Evolutionary conservation across 2,797 vertebrate species (phyloP), one percentile per base, ranked within the genome.

Genomic region (Clarias fuscus): DNA sequence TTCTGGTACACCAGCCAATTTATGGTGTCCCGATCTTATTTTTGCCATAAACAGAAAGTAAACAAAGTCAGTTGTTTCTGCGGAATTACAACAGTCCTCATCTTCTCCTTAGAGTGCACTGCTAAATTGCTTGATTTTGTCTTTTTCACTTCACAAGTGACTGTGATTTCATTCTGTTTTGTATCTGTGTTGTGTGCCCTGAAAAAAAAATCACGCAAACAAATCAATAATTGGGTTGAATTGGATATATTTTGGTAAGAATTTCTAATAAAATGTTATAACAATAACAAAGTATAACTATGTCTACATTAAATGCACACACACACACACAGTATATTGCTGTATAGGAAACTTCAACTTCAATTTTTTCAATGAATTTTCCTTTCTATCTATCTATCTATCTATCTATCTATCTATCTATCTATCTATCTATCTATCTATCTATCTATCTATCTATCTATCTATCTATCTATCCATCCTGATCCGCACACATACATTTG

Each of bases 151-250:
- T 20, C 37, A 37, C 33, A 56, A 3, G 6, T 73, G 76, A 37
- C 18, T 6, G 40, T 83, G 14, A 87, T 65, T n/a, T 85, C 67
- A 1, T 87, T 85, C 77, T 89, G 87, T 62, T 88, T 79, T 65
- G 59, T 70, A 11, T 86, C 85, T 53, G 75, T 89, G 10, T 61
- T 88, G 22, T 3, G 14, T 62, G 68, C 62, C 3, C 56, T 89
- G 22, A 84, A 80, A 33, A 30, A 30, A 68, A 37, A 58, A 3
- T 78, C 86, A 61, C 72, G 85, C 10, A 11, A 48, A 48, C 0
- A 48, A 48, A 11, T 11, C 0, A 48, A 48, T 48, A 11, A 48
- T 11, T 48, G 48, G 48, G 11, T 48, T 67, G 14, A 1, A 67
- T 67, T 67, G 20, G 27, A 67, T 15, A 14, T 30, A 30, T 67